Evolutionary conservation across 2,888 invertebrate species (phyloP).

Genomic region (Ophonus ardosiacus): DNA sequence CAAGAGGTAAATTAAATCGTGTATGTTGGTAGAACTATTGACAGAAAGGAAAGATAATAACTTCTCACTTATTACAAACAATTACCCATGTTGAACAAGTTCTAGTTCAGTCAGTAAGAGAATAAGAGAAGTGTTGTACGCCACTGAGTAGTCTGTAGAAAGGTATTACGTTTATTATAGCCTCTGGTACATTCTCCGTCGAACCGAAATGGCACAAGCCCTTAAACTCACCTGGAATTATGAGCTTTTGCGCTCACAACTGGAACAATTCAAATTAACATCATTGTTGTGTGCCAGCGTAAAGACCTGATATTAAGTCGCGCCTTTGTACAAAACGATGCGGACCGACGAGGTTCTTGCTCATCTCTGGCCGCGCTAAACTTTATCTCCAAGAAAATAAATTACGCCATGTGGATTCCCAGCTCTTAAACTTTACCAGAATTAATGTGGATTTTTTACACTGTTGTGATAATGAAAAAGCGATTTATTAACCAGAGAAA

Average conservation of each 20-base stretch:
- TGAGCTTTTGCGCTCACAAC: conserved; percentile 51
- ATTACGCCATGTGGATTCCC: conserved; percentile 7
- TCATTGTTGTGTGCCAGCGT: conserved; percentile 49
- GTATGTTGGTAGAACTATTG: too few species aligned
- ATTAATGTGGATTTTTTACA: conserved; percentile 6
- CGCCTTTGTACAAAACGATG: conserved; percentile 34
- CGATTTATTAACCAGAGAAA: not conserved
- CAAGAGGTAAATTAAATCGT: too few species aligned
- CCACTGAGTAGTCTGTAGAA: not conserved
- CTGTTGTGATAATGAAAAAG: conserved; percentile 5
- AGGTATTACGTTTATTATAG: conserved; percentile 52
- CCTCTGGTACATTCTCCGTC: conserved; percentile 36
- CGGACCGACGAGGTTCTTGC: not conserved
- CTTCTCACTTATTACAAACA: too few species aligned
- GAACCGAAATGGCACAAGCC: conserved; percentile 42
- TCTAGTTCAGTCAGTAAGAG: not conserved
- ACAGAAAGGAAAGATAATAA: too few species aligned
- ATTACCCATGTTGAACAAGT: not conserved
- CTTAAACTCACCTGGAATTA: conserved; percentile 58
- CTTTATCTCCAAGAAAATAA: conserved; percentile 43
- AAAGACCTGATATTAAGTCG: conserved; percentile 46
- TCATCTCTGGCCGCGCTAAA: conserved; percentile 13
- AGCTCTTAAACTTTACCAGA: not conserved
- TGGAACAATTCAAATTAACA: conserved; percentile 61
- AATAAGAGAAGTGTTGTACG: not conserved